Evolutionary conservation across 2,113 vertebrate genomes (phyloP).

Genomic region (Alethe castanea): DNA sequence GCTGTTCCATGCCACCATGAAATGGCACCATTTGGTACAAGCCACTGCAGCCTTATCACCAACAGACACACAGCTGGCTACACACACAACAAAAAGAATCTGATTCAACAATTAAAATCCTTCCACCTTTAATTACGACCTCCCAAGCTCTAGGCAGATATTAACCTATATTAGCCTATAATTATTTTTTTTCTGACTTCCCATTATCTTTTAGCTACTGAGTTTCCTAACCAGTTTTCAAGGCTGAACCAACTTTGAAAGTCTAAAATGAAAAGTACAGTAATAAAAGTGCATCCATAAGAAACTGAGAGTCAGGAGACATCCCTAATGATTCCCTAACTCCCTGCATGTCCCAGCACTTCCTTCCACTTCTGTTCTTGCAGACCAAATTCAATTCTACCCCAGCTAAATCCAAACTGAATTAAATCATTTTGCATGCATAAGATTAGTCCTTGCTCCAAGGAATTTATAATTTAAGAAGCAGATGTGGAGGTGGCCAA

Average conservation of each 20-base stretch:
- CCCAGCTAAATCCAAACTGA: background rate
- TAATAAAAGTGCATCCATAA: background rate
- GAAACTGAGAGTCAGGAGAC: background rate
- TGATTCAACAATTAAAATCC: background rate
- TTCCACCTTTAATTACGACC: slow-evolving; percentile 7
- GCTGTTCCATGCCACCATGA: background rate
- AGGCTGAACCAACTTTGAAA: background rate
- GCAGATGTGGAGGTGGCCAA: background rate
- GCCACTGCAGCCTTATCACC: background rate
- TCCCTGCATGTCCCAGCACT: background rate
- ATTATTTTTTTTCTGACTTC: slow-evolving; percentile 14
- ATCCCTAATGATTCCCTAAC: background rate
- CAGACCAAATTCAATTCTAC: background rate
- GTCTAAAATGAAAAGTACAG: background rate
- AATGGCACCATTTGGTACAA: background rate
- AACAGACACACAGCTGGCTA: background rate
- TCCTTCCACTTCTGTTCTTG: background rate
- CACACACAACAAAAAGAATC: fast-evolving
- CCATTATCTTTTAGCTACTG: slow-evolving; percentile 5
- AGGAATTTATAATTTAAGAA: background rate
- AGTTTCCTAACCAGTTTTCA: slow-evolving; percentile 2
- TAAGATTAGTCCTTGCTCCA: background rate
- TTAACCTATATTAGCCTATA: slow-evolving; percentile 20
- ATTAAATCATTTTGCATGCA: background rate
- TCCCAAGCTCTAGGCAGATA: slow-evolving; percentile 24